A percentile compares a stretch with the other conserved stretches of the same genome.
These are phyloP conservation scores for Isaurus tuberculatus DNA, from an alignment of 92 coral and sea anemone genomes.

Conservation along the genomic window DNA sequence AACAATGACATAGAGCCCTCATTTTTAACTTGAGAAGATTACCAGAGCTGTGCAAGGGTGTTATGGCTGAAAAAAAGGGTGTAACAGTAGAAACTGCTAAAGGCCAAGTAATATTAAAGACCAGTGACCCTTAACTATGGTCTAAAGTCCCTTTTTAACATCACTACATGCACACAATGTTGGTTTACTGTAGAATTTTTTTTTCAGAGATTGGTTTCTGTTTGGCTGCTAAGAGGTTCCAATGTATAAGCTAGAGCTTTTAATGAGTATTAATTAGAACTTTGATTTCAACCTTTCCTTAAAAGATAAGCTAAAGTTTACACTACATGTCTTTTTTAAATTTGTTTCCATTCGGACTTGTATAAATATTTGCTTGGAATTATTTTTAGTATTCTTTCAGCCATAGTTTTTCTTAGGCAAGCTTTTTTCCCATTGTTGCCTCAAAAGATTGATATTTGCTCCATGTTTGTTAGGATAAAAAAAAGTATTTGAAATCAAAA, in stretches of 20 bases:
- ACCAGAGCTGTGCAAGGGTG: background rate
- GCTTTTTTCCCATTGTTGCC: too few relatives aligned
- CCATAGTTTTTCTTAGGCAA: too few relatives aligned
- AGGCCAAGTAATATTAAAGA: background rate
- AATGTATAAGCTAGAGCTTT: background rate
- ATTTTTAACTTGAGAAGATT: constrained; percentile 23
- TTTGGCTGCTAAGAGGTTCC: background rate
- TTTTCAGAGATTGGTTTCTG: background rate
- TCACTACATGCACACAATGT: background rate
- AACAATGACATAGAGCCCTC: constrained; percentile 36
- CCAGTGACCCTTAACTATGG: background rate
- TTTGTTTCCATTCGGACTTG: too few relatives aligned
- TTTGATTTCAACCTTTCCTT: background rate
- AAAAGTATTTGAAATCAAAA: too few relatives aligned
- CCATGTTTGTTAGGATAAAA: too few relatives aligned
- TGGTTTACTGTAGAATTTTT: background rate
- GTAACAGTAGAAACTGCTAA: background rate
- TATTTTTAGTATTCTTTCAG: too few relatives aligned
- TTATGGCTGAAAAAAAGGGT: constrained; percentile 14
- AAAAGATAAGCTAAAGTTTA: background rate
- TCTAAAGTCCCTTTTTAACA: background rate
- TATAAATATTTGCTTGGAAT: too few relatives aligned
- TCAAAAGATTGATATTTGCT: too few relatives aligned
- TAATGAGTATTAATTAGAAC: background rate
- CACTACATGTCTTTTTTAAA: too few relatives aligned